These are phyloP conservation scores for Eristalinus aeneus DNA, from an alignment of 2,888 invertebrate species.

Conservation along the genomic window DNA sequence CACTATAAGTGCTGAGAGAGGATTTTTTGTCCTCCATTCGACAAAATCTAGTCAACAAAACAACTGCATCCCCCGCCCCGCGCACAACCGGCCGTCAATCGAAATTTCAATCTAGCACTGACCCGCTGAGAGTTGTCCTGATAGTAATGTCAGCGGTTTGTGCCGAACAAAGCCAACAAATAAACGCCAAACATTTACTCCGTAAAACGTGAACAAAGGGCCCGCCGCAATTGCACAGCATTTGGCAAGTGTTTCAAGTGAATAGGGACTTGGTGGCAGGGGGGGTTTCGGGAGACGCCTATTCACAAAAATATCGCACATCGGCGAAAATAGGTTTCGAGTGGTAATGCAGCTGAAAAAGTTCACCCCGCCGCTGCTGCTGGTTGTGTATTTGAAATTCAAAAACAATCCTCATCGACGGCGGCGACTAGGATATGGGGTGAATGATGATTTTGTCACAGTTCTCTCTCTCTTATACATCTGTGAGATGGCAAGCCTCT, in stretches of 20 bases:
- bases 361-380: conserved; percentile 17
- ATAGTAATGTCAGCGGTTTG: conserved; percentile 70
- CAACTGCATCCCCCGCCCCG: conserved; percentile 6
- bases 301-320: conserved; percentile 68
- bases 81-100: neutral
- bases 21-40: neutral
- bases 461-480: neutral
- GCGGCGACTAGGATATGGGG: neutral
- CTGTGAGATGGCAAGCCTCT: conserved; percentile 10
- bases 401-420: conserved; percentile 57
- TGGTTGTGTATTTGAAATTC: conserved; percentile 32
- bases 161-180: conserved; percentile 64
- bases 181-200: conserved; percentile 70
- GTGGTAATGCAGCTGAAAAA: conserved; percentile 65
- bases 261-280: conserved; percentile 20
- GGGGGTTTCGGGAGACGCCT: conserved; percentile 8
- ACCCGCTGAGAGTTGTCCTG: conserved; percentile 50
- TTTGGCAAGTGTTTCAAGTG: conserved; percentile 41
- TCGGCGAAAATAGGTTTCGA: conserved; percentile 64
- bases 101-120: conserved; percentile 53
- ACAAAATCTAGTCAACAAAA: conserved; percentile 40
- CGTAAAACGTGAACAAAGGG: conserved; percentile 64
- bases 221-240: neutral
- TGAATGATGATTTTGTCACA: conserved; percentile 15
- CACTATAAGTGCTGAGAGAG: neutral